phyloP scores from a whole-genome alignment of 2,888 invertebrate species.

The Girardia tigrina region DNA sequence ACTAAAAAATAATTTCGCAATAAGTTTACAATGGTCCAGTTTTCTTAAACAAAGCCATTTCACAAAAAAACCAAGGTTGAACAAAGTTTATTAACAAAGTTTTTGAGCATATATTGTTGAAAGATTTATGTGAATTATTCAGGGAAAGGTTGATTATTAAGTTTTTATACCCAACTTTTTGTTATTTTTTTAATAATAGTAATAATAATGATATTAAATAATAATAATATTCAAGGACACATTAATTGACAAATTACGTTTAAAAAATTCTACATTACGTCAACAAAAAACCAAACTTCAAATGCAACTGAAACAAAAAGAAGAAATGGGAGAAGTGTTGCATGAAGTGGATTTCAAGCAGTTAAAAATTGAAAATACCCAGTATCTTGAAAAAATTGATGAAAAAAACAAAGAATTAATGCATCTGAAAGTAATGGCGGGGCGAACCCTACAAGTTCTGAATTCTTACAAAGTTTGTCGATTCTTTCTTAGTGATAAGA shows the following conservation, averaged over 20 bases:
- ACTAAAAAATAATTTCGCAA: no score
- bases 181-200: no score
- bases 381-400: slow-evolving; percentile 50
- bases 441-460: slow-evolving; percentile 47
- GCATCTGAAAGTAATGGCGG: slow-evolving; percentile 48
- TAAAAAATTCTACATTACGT: slow-evolving; percentile 49
- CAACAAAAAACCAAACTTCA: slow-evolving; percentile 49
- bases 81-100: no score
- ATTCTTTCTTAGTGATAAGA: neutral
- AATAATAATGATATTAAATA: neutral
- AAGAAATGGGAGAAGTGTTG: slow-evolving; percentile 51
- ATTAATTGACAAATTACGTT: slow-evolving; percentile 47
- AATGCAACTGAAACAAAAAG: slow-evolving; percentile 50
- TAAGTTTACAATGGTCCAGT: no score
- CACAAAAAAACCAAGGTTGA: no score
- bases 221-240: slow-evolving; percentile 38
- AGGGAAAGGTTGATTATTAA: no score
- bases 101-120: no score
- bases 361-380: slow-evolving; percentile 50
- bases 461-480: slow-evolving; percentile 46
- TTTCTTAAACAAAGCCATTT: no score
- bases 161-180: no score
- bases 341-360: slow-evolving; percentile 52
- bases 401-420: slow-evolving; percentile 49
- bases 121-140: no score